Evolutionary conservation across 2,113 vertebrate genomes (phyloP).

Genomic region (Ranitomeya variabilis): DNA sequence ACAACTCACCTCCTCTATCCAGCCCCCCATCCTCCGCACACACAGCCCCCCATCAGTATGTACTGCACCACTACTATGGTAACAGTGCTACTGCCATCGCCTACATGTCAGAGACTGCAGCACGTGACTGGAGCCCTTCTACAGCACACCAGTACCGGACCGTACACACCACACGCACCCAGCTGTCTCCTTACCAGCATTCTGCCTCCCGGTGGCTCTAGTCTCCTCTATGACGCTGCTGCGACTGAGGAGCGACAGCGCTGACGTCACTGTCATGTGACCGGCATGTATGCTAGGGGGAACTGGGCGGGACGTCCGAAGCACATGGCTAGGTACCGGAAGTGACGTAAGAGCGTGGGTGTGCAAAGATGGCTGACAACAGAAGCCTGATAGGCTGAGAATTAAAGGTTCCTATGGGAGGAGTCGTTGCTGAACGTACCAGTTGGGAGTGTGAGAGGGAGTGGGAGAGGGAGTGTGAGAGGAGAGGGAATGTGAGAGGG

Average conservation of each 20-base stretch:
- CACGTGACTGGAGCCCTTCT: too few species aligned
- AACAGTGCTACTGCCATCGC: too few species aligned
- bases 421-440: neutral
- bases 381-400: neutral
- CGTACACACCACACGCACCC: too few species aligned
- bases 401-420: neutral
- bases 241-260: neutral
- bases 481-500: too few species aligned
- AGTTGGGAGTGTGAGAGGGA: neutral
- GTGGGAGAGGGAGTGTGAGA: neutral
- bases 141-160: too few species aligned
- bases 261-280: constrained; percentile 6
- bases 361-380: neutral
- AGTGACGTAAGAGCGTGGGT: neutral
- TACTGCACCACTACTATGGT: too few species aligned
- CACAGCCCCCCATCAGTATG: too few species aligned
- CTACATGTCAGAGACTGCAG: too few species aligned
- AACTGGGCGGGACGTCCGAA: neutral
- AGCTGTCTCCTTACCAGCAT: neutral
- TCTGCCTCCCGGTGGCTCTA: neutral
- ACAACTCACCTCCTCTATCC: too few species aligned
- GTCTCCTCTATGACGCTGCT: constrained; percentile 6
- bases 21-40: too few species aligned
- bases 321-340: constrained; percentile 13
- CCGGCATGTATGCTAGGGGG: neutral